phyloP scores from a whole-genome alignment of 2,113 vertebrate genomes.

The Piaya cayana region DNA sequence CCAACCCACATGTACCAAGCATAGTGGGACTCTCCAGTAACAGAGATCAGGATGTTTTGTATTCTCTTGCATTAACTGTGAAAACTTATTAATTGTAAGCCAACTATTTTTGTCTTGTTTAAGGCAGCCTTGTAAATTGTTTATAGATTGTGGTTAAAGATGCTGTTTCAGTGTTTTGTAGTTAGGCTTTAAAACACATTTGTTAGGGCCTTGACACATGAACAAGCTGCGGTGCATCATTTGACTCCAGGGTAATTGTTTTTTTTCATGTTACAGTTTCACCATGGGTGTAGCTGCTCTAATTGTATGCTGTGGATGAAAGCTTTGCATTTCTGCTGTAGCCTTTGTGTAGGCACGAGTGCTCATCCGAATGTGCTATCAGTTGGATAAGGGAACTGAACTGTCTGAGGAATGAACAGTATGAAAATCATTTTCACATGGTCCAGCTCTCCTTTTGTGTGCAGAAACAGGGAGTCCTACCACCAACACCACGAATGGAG shows the following conservation, averaged over 20 bases:
- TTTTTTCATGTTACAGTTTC: not conserved
- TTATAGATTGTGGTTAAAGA: not conserved
- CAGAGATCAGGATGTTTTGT: not conserved
- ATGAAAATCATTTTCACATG: not conserved
- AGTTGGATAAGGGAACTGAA: not conserved
- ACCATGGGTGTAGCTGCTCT: not conserved
- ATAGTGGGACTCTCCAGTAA: not conserved
- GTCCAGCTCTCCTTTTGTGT: not conserved
- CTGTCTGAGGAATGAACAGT: not conserved
- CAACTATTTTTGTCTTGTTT: not conserved
- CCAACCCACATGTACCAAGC: not conserved
- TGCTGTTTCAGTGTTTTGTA: not conserved
- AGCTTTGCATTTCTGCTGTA: not conserved
- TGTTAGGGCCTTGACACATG: not conserved
- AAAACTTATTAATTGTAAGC: not conserved
- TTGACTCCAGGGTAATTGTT: not conserved
- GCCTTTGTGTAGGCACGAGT: not conserved
- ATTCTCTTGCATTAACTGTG: not conserved
- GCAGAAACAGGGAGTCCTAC: not conserved
- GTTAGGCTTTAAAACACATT: not conserved
- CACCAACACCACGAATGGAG: accelerated
- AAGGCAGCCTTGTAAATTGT: not conserved
- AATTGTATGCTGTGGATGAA: not conserved
- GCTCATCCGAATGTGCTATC: not conserved
- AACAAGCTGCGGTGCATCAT: not conserved